Conservation (phyloP, 2,888 invertebrate species). For the Polydrusus pterygomalis region DNA sequence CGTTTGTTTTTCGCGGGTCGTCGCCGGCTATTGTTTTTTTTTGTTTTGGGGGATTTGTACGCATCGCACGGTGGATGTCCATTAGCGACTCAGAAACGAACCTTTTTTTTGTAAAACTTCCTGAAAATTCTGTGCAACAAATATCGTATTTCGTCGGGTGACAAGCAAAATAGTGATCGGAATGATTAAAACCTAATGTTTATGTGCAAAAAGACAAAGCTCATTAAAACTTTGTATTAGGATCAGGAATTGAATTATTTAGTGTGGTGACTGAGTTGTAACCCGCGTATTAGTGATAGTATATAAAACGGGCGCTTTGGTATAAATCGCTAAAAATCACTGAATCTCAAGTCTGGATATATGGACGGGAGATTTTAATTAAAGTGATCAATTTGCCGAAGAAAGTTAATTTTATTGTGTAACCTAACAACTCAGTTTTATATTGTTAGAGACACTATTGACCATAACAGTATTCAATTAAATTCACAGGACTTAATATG, state of each 20-base stretch:
- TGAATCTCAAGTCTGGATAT: constrained; percentile 7
- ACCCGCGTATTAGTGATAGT: no score
- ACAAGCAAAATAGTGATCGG: no score
- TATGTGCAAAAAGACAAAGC: background rate
- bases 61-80: background rate
- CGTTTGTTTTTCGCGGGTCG: constrained; percentile 53
- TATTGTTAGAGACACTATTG: background rate
- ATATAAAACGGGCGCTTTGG: background rate
- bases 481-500: background rate
- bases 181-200: background rate
- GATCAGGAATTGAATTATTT: background rate
- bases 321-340: background rate
- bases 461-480: background rate
- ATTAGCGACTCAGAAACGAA: background rate
- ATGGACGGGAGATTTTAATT: background rate
- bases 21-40: constrained; percentile 40
- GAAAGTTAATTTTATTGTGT: background rate
- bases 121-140: no score
- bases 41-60: constrained; percentile 1
- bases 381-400: background rate
- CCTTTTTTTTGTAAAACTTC: background rate
- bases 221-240: background rate
- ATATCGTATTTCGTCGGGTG: no score
- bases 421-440: background rate
- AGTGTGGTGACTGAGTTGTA: no score